Conservation (phyloP, 2,888 invertebrate genomes). For the Acanthosepion pharaonis region DNA sequence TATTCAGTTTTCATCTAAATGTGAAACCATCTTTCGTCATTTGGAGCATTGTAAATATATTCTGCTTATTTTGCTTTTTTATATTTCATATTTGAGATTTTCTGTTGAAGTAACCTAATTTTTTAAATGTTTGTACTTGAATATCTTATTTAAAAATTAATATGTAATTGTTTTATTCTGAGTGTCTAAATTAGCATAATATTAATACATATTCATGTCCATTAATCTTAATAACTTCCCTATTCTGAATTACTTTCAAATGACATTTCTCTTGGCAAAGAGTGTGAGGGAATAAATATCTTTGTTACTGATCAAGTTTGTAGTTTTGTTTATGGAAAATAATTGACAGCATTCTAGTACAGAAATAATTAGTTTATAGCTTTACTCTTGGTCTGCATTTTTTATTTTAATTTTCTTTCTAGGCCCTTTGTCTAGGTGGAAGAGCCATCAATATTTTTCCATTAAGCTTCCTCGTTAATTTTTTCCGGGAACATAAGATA, state of each 20-base stretch:
- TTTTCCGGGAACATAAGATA: constrained; percentile 97
- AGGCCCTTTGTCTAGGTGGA: constrained; percentile 78
- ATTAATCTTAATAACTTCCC: not conserved
- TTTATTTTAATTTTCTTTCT: constrained; percentile 49
- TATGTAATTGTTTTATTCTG: too few species aligned
- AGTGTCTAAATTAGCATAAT: not conserved
- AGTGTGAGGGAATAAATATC: not conserved
- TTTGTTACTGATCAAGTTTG: not conserved
- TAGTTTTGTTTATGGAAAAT: not conserved
- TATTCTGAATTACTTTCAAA: not conserved
- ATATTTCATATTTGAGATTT: not conserved
- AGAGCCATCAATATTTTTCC: constrained; percentile 98
- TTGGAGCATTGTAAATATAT: constrained; percentile 86
- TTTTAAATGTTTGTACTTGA: not conserved
- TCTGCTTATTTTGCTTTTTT: not conserved
- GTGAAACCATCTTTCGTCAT: constrained; percentile 91
- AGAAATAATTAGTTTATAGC: too few species aligned
- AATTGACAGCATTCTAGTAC: not conserved
- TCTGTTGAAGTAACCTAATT: not conserved
- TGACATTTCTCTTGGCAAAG: not conserved
- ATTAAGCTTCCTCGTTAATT: constrained; percentile 91
- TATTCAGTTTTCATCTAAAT: constrained; percentile 94
- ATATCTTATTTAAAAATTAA: too few species aligned
- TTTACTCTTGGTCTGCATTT: not conserved
- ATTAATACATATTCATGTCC: not conserved